Conservation (phyloP, 1,140 invertebrate genomes). For the Neodiprion virginianus region DNA sequence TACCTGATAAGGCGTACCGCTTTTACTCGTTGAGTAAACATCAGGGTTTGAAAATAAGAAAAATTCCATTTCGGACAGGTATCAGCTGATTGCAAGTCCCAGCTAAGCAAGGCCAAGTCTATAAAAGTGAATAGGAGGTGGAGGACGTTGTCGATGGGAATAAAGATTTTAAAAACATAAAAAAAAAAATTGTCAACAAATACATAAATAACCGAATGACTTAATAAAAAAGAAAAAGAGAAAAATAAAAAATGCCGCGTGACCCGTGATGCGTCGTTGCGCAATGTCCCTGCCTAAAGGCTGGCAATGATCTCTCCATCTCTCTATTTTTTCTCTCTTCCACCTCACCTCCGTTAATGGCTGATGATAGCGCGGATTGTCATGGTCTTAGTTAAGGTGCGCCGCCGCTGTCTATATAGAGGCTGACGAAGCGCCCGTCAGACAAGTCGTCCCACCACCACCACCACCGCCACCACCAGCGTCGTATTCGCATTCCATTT, state of each 20-base stretch:
- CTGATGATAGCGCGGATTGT: no score
- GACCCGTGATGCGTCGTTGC: not conserved
- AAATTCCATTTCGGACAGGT: not conserved
- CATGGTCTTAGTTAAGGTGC: not conserved
- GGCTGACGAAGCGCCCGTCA: not conserved
- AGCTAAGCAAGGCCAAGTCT: not conserved
- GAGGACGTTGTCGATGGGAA: not conserved
- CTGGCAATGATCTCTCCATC: not conserved
- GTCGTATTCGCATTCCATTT: not conserved
- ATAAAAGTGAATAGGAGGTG: not conserved
- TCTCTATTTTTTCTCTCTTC: no score
- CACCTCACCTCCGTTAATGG: no score
- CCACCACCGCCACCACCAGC: not conserved
- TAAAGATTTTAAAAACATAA: slow-evolving; percentile 11
- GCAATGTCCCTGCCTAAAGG: not conserved
- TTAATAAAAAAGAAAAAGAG: no score
- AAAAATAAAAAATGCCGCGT: not conserved
- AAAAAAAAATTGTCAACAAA: slow-evolving; percentile 12
- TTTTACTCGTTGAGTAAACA: no score
- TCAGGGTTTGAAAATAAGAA: not conserved
- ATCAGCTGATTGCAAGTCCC: not conserved
- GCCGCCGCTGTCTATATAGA: not conserved
- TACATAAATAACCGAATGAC: slow-evolving; percentile 3
- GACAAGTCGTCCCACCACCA: not conserved
- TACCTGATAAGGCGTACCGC: no score